Evolutionary conservation across 2,888 invertebrate species (phyloP), one percentile per base, ranked within the genome.

Genomic region (Gari tellinella): DNA sequence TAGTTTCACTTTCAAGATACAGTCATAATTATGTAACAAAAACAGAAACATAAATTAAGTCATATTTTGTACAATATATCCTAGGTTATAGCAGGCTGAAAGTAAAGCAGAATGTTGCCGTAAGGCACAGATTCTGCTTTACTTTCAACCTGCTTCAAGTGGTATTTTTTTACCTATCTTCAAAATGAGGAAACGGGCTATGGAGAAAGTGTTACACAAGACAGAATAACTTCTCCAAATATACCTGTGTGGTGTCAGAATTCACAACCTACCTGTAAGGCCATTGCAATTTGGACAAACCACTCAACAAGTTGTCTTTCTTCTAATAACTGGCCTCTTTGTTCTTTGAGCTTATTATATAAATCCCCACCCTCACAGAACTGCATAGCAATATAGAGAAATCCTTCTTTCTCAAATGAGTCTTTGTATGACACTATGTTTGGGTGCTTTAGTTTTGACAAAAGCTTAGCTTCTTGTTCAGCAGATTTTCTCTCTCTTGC

Each of bases 221-320:
- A 48, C 48, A 53, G 17, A 63, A 55, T 48, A 21, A n/a, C 19
- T 40, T 19, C 21, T 23, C 23, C 2, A 58, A n/a, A 4, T 19
- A 15, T 23, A 25, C 1, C n/a, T 38, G n/a, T 40, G 14, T 40
- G 40, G n/a, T n/a, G n/a, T n/a, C n/a, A n/a, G n/a, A n/a, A n/a
- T 23, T 21, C 12, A 4, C 4, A 17, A n/a, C 25, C 64, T 73
- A 92, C 92, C 90, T 92, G 92, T 46, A 93, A 75, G n/a, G 93
- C 93, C 91, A 93, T 92, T 37, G 92, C 90, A 37, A 93, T 92
- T 82, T 93, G 93, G 40, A 93, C 92, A 88, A 93, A 93, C 93
- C 93, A 93, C 77, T 93, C 92, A 7, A 93, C 91, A 38, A 93
- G 87, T 62, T 93, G 92, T 60, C 90, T 86, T 74, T 93, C 93